These are phyloP conservation scores for Neocloeon triangulifer DNA, from an alignment of 1,140 invertebrate species.

Conservation along the genomic window DNA sequence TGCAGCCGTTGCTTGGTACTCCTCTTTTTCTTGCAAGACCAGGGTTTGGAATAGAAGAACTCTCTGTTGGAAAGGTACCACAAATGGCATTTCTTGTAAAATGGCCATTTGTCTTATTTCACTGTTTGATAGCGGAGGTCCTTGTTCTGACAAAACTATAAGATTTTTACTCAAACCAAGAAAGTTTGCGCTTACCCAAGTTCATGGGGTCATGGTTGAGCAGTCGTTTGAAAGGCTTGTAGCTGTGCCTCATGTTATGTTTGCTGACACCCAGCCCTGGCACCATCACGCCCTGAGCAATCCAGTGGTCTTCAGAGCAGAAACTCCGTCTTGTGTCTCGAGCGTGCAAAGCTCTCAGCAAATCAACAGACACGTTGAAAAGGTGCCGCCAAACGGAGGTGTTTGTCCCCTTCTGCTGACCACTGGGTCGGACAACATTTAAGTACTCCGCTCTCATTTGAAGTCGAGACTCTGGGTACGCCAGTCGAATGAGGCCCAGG, in stretches of 20 bases:
- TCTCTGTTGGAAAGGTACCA: slow-evolving; percentile 71
- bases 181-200: background rate
- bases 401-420: background rate
- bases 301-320: slow-evolving; percentile 57
- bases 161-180: too few species aligned
- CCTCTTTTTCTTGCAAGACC: slow-evolving; percentile 40
- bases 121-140: slow-evolving; percentile 65
- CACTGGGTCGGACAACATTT: slow-evolving; percentile 7
- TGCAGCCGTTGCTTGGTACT: slow-evolving; percentile 43
- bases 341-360: slow-evolving; percentile 57
- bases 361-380: slow-evolving; percentile 29
- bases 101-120: slow-evolving; percentile 74
- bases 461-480: slow-evolving; percentile 59
- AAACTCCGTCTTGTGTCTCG: slow-evolving; percentile 56
- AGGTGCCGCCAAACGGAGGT: slow-evolving; percentile 23
- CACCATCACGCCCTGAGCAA: slow-evolving; percentile 39
- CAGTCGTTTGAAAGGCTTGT: background rate
- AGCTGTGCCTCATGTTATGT: slow-evolving; percentile 8
- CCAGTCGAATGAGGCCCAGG: slow-evolving; percentile 69
- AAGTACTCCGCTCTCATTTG: slow-evolving; percentile 19
- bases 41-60: slow-evolving; percentile 67
- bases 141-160: slow-evolving; percentile 27
- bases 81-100: slow-evolving; percentile 78
- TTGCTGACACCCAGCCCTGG: slow-evolving; percentile 26
- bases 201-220: background rate